Base-by-base conservation (phyloP, 2,888 invertebrate genomes). In the Copidosoma aretas region DNA sequence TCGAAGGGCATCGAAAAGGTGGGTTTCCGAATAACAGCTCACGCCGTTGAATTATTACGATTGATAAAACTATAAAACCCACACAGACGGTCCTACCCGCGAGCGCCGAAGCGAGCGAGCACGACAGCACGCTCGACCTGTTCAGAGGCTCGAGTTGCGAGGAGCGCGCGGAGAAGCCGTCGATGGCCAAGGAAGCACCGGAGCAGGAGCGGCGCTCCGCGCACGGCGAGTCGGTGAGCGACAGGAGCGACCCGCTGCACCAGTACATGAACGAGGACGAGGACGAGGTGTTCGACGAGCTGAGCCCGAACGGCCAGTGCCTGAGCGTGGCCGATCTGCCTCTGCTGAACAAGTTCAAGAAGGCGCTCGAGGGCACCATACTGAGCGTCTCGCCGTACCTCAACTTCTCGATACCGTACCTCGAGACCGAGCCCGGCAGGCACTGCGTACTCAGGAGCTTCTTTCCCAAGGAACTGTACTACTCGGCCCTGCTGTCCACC, bases 301-400 rank as follows among this genome's bases (percentile, higher is more conserved):
- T 75, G 59, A 81, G 80, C 73, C 78, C 80, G n/a, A 81, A 75
- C 22, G 77, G 77, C 21, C 84, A 86, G 71, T 82, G 81, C 22
- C 76, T 88, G 51, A 84, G 86, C 1, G 87, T 88, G 0, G 85
- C 87, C 1, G 88, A 90, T 75, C 84, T 89, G 22, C 89, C 90
- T 0, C 86, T 89, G 66, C 85, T 88, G 17, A 91, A 91, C 81
- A 87, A 87, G 71, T 93, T 93, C 79, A 87, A 93, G 79, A 89
- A 93, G 84, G 91, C 90, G 0, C 83, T 94, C 12, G 90, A 90
- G 73, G 91, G 91, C 64, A 89, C 90, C 0, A 86, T 91, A 59
- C 83, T 95, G 2, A 94, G 94, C 0, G 89, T 93, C 72, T 97
- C 97, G 0, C 97, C 98, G 0, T 93, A 91, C 81, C 86, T 97